Evolutionary conservation across 2,888 invertebrate genomes (phyloP), one percentile per base, ranked within the genome.

Genomic region (Phragmatobia fuliginosa): DNA sequence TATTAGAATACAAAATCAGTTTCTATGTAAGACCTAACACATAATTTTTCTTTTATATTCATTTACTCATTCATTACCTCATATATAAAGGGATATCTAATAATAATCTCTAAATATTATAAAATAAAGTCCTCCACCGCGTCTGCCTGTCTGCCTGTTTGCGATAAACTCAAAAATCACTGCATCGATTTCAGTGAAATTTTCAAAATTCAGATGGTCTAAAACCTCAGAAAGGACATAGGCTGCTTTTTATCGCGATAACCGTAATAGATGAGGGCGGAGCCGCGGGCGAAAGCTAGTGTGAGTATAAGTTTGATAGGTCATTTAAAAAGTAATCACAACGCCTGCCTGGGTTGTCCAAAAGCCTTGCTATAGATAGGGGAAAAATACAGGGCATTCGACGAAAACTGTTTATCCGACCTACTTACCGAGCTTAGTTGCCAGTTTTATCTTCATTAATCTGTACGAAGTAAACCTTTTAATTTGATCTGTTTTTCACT

Each of bases 401-500:
- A 66, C 60, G 41, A 76, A 79, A 80, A 73, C 82, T 80, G 82
- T 83, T 80, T 81, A 80, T 83, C 73, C 76, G 70, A 76, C 78
- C 74, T 76, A 83, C 76, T 77, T 78, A 77, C 74, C 61, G 18
- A 65, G 73, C 66, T 80, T 68, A 76, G 68, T 70, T 45, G 72
- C 72, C 73, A 76, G 66, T 83, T 79, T 76, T 78, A 77, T 82
- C 82, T 76, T 66, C 73, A 76, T 80, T 75, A 76, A 80, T 82
- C 71, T 77, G 60, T 71, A 64, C 60, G 66, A 45, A 71, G 58
- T 21, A 70, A 73, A 64, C 66, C 70, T 71, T 72, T 71, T 74
- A 72, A 79, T 75, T 71, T 62, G 41, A 62, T 62, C 21, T 41
- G 31, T 62, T 41, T 56, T 38, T 62, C 38, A 21, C 31, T 41